These are phyloP conservation scores for Calameuta idolon DNA, from an alignment of 2,888 invertebrate genomes.

Conservation along the genomic window DNA sequence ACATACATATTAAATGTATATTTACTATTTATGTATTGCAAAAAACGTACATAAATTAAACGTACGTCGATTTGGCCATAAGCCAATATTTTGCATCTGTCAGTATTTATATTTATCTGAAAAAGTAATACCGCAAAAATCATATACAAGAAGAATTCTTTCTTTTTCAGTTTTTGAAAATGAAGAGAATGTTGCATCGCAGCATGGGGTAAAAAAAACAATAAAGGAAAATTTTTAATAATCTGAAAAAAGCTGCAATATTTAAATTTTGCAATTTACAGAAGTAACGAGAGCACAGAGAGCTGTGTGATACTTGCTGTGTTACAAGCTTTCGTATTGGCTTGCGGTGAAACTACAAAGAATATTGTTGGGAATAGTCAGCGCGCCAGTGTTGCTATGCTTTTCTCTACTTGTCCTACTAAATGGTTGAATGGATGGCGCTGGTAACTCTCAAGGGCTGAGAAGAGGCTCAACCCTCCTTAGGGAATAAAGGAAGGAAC, in stretches of 20 bases:
- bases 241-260: neutral
- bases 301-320: neutral
- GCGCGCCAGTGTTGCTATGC: neutral
- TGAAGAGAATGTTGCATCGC: neutral
- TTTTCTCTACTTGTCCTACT: constrained; percentile 10
- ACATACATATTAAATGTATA: neutral
- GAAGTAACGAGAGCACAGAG: neutral
- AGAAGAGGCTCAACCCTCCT: constrained; percentile 10
- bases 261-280: neutral
- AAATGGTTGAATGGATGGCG: constrained; percentile 24
- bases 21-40: neutral
- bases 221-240: neutral
- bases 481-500: constrained; percentile 12
- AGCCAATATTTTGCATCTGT: neutral
- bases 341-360: neutral
- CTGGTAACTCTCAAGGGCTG: constrained; percentile 19
- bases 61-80: neutral
- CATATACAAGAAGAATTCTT: neutral
- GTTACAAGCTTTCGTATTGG: neutral
- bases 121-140: neutral
- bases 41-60: no score
- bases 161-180: neutral
- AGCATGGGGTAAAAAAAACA: neutral
- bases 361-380: neutral
- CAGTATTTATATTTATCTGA: neutral